Conservation (phyloP, 1,140 invertebrate species). For the Marisa cornuarietis region DNA sequence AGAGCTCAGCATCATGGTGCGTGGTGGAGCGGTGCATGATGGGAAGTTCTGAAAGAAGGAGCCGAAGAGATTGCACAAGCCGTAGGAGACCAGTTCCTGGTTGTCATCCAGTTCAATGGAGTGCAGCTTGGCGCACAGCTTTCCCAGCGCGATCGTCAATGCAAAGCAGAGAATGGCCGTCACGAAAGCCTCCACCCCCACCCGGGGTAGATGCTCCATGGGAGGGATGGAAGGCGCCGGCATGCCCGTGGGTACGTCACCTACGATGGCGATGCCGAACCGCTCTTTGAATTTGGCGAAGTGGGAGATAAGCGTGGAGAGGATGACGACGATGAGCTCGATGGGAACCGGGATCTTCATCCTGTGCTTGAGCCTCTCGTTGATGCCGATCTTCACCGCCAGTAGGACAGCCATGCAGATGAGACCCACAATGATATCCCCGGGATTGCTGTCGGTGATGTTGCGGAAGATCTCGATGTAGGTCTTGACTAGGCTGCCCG, state of each 20-base stretch:
- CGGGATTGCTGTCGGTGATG: constrained; percentile 41
- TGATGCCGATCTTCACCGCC: constrained; percentile 81
- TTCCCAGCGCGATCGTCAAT: constrained; percentile 36
- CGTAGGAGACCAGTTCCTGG: constrained; percentile 69
- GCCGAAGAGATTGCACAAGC: constrained; percentile 62
- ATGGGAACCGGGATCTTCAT: constrained; percentile 82
- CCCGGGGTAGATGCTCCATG: constrained; percentile 10
- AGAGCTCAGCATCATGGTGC: constrained; percentile 73
- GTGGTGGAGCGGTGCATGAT: constrained; percentile 80
- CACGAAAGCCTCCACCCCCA: constrained; percentile 21
- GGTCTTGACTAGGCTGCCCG: constrained; percentile 47
- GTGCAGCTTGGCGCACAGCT: constrained; percentile 62
- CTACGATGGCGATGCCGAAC: constrained; percentile 63
- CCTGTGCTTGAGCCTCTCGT: constrained; percentile 78
- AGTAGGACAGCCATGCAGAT: constrained; percentile 77
- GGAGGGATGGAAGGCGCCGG: constrained; percentile 35
- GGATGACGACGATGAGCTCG: constrained; percentile 68
- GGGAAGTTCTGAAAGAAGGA: constrained; percentile 69
- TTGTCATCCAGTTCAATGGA: constrained; percentile 63
- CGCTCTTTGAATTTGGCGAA: constrained; percentile 27
- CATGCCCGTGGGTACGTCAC: constrained; percentile 65
- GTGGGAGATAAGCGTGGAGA: constrained; percentile 25
- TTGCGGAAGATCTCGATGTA: constrained; percentile 55
- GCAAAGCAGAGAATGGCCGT: constrained; percentile 27
- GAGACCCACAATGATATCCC: constrained; percentile 73